A percentile compares a stretch with the other conserved stretches of the same genome.
These are phyloP conservation scores for Acrocephalus scirpaceus DNA, from an alignment of 2,797 vertebrate species.

Conservation along the genomic window DNA sequence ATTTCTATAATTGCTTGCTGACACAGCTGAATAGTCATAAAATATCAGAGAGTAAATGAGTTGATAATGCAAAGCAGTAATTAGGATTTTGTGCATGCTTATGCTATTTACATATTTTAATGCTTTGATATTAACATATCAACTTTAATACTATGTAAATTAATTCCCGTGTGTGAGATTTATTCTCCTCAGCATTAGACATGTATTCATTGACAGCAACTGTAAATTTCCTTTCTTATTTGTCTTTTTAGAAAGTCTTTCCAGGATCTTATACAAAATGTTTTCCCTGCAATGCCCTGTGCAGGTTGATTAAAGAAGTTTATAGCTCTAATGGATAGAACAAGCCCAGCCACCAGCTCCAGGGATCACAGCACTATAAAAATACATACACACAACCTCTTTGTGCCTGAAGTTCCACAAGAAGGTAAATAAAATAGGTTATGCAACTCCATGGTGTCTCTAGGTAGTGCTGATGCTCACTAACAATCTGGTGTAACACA, in stretches of 20 bases:
- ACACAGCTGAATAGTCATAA: slow-evolving; percentile 71
- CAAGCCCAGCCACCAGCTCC: background rate
- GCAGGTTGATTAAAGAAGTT: slow-evolving; percentile 17
- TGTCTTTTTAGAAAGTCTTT: slow-evolving; percentile 21
- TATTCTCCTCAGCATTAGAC: slow-evolving; percentile 16
- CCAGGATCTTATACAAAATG: background rate
- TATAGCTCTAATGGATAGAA: slow-evolving; percentile 1
- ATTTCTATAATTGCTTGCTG: slow-evolving; percentile 70
- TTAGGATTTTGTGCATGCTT: slow-evolving; percentile 72
- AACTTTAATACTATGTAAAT: slow-evolving; percentile 69
- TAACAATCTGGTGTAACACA: background rate
- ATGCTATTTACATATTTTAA: slow-evolving; percentile 79
- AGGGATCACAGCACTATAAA: background rate
- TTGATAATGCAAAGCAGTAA: slow-evolving; percentile 77
- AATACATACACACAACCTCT: background rate
- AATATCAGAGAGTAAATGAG: slow-evolving; percentile 74
- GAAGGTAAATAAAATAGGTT: background rate
- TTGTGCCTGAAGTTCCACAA: background rate
- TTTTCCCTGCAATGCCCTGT: background rate
- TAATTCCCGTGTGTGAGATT: slow-evolving; percentile 41
- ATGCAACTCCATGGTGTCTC: background rate
- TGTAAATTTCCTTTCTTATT: slow-evolving; percentile 13
- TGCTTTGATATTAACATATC: slow-evolving; percentile 73
- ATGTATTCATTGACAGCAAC: slow-evolving; percentile 14
- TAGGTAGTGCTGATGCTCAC: background rate